These are phyloP conservation scores for Eupeodes corollae DNA, from an alignment of 1,140 invertebrate genomes.

Conservation along the genomic window DNA sequence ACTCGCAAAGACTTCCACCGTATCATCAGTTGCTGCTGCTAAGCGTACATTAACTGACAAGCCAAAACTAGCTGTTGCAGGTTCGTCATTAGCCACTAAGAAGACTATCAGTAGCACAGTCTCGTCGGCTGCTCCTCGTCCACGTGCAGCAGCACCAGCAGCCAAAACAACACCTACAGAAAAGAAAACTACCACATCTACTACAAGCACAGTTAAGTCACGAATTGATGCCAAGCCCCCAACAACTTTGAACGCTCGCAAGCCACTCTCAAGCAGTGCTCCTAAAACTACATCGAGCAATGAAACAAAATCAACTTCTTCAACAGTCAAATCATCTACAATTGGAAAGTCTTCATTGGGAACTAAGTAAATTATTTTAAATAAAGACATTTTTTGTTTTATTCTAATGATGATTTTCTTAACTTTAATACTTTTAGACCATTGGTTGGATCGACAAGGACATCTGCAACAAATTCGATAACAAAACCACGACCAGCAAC, in stretches of 20 bases:
- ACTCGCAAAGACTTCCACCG: no score
- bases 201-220: neutral
- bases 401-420: neutral
- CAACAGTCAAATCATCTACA: no score
- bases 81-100: no score
- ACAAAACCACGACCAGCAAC: neutral
- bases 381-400: neutral
- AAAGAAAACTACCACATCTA: neutral
- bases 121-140: no score
- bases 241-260: neutral
- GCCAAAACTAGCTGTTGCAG: no score
- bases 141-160: neutral
- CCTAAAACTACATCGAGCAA: neutral
- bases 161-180: neutral
- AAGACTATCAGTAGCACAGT: no score
- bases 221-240: neutral
- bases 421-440: neutral
- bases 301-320: neutral
- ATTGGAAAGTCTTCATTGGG: no score
- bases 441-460: neutral
- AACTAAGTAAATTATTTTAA: no score
- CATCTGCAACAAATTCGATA: neutral
- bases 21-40: no score
- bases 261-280: neutral
- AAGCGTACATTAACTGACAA: no score